phyloP scores from a whole-genome alignment of 2,797 vertebrate species.

The Numenius phaeopus region DNA sequence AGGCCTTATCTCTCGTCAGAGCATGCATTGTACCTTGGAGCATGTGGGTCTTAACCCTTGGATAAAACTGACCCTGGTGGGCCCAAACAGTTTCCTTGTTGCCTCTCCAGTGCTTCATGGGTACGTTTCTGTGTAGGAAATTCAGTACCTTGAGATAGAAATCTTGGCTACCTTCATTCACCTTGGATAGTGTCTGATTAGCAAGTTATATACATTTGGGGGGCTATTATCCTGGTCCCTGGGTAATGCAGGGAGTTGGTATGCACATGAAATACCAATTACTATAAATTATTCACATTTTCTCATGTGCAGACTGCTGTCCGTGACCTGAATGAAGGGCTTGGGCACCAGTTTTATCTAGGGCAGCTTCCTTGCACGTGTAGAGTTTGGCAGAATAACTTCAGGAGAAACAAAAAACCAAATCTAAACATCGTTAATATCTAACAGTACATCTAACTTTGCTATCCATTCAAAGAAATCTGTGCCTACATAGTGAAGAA shows the following conservation, averaged over 20 bases:
- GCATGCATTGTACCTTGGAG: background rate
- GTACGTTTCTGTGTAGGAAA: background rate
- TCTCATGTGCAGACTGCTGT: background rate
- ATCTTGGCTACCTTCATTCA: background rate
- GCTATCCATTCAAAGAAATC: too few relatives aligned
- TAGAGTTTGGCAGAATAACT: background rate
- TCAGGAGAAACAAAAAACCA: background rate
- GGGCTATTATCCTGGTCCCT: background rate
- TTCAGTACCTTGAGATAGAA: background rate
- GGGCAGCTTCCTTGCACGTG: background rate
- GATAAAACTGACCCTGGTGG: background rate
- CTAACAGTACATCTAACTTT: background rate
- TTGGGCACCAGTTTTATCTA: background rate
- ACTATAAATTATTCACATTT: background rate
- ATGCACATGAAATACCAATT: background rate
- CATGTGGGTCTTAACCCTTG: background rate
- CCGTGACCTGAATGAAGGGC: fast-evolving
- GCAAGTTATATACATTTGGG: background rate
- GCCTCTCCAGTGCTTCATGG: background rate
- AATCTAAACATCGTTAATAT: background rate
- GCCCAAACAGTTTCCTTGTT: background rate
- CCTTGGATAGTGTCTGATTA: background rate
- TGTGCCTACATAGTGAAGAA: background rate
- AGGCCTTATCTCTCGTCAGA: background rate
- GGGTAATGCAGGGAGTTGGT: background rate